Base-by-base conservation (phyloP, 1,140 invertebrate genomes). In the Euborellia annulipes region DNA sequence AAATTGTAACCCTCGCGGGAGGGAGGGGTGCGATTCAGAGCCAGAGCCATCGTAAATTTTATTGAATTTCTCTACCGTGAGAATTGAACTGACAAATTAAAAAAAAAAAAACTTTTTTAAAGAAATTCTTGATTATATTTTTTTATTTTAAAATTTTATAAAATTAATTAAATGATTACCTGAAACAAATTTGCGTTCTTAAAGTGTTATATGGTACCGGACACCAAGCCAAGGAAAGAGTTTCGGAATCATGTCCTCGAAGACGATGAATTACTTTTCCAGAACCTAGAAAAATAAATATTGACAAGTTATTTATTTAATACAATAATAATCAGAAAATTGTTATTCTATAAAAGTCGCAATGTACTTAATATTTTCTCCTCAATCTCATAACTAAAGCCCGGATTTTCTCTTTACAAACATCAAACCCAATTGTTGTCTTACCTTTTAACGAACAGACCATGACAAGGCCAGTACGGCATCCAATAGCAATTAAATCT, bases 211-310 rank as follows among this genome's bases (percentile, higher is more conserved):
- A 50, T 27, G 68, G 58, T 17, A 63, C 58, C 11, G 82, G 82
- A 64, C 81, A 85, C 82, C 82, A 86, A 22, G 73, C 71, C 19
- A 86, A 50, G 50, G 72, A 76, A 6, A 73, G 58, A 36, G 85
- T 68, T 52, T 80, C 75, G n/a, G 71, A 68, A 60, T 84, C 73
- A 57, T 85, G 81, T 6, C 74, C 74, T 54, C 76, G 68, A 3
- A 84, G 59, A 65, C 75, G 76, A 45, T 78, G 77, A 16, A 77
- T 46, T 37, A 81, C 53, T 47, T 60, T 62, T 3, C 76, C 75
- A 49, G 61, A 57, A 43, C 66, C 72, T 74, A n/a, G 50, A 45
- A 54, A 56, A 58, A 60, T 52, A 45, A 51, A 52, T 38, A 38
- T 38, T 38, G 9, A 34, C 9, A 14, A 34, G 32, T 34, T 9